These are phyloP conservation scores for Sarcophaga rosellei DNA, from an alignment of 2,888 invertebrate genomes.

Conservation along the genomic window DNA sequence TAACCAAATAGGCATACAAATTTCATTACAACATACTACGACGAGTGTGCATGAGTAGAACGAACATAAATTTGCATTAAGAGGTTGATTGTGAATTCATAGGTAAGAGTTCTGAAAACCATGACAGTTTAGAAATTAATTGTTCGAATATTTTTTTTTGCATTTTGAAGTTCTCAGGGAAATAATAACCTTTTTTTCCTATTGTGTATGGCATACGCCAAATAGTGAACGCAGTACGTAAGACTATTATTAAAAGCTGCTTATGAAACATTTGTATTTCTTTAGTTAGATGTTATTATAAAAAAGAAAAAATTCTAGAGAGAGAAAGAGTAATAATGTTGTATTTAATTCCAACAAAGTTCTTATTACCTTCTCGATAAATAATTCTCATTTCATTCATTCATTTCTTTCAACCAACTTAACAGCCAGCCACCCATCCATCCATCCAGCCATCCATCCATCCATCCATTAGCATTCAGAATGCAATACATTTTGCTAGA, in stretches of 20 bases:
- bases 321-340: too few relatives aligned
- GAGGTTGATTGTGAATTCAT: neutral
- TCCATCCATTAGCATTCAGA: neutral
- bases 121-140: neutral
- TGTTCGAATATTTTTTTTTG: neutral
- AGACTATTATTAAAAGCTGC: too few relatives aligned
- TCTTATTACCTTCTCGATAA: too few relatives aligned
- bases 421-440: neutral
- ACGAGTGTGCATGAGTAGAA: too few relatives aligned
- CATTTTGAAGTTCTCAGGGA: neutral
- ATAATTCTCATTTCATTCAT: neutral
- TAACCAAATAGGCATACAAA: neutral
- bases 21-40: neutral
- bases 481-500: neutral
- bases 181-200: neutral
- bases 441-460: neutral
- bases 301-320: too few relatives aligned
- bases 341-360: too few relatives aligned
- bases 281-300: too few relatives aligned
- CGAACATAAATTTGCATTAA: neutral
- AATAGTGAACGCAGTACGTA: too few relatives aligned
- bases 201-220: neutral
- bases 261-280: too few relatives aligned
- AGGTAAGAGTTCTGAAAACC: too few relatives aligned
- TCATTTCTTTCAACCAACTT: neutral